These are phyloP conservation scores for Sebastes elongatus DNA, from an alignment of 2,797 vertebrate species.

Conservation along the genomic window DNA sequence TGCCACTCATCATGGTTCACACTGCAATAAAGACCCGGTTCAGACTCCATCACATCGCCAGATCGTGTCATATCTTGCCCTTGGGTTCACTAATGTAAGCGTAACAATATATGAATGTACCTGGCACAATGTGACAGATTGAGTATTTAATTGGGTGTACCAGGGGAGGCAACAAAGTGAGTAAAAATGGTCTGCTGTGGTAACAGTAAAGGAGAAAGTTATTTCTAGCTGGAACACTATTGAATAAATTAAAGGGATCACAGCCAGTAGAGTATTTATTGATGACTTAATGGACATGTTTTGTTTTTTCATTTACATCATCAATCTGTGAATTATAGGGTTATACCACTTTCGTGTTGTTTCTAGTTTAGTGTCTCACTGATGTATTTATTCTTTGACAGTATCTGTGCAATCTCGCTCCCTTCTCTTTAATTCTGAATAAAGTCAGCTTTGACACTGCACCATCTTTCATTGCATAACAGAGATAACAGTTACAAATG, in stretches of 20 bases:
- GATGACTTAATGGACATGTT: slow-evolving; percentile 3
- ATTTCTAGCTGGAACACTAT: background rate
- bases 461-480: slow-evolving; percentile 58
- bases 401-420: slow-evolving; percentile 48
- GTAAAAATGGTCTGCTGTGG: background rate
- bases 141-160: background rate
- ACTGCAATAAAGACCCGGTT: background rate
- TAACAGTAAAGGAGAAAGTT: slow-evolving; percentile 1
- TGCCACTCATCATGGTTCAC: background rate
- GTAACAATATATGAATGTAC: background rate
- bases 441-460: slow-evolving; percentile 49
- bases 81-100: background rate
- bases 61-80: background rate
- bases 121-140: slow-evolving; percentile 1
- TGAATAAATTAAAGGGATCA: slow-evolving; percentile 14
- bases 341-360: background rate
- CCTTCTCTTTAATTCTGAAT: slow-evolving; percentile 44
- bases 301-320: slow-evolving; percentile 15
- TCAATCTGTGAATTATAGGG: background rate
- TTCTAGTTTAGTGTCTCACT: slow-evolving; percentile 1
- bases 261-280: slow-evolving; percentile 10
- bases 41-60: background rate
- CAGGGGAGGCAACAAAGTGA: background rate
- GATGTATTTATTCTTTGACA: slow-evolving; percentile 34
- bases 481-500: slow-evolving; percentile 69